Base-by-base conservation (phyloP, 2,113 vertebrate species). In the Tachysurus fulvidraco region DNA sequence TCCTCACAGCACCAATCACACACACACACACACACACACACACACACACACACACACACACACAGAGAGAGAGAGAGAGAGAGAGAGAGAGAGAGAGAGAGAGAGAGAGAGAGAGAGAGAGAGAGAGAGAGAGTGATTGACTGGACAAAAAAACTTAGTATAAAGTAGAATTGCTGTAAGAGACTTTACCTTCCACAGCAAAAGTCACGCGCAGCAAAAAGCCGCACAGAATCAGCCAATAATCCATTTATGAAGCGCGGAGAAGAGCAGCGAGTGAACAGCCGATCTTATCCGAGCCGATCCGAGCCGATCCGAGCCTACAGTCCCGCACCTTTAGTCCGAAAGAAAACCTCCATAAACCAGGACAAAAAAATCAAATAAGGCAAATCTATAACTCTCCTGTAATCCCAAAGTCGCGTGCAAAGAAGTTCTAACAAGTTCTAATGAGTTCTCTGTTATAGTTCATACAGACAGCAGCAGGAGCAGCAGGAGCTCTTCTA, bases 161-260 rank as follows among this genome's bases (percentile, higher is more conserved):
- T 5, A 73, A n/a, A 13, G 52, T 23, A 2, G 52, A 44, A 36
- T 90, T 86, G 2, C 73, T 69, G 62, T 7, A 52, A 16, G 30
- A 62, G 41, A 62, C 87, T 94, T 95, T 95, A 95, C 95, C 95
- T 95, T 96, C 95, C 60, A 96, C 94, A 44, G 95, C 90, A 83
- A 88, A 93, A 76, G 93, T 92, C 83, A 93, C 82, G 5, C 94
- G 93, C 93, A 96, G 94, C 93, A 95, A 92, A 91, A 95, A 80
- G 92, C 93, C 92, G 93, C 95, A 95, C 90, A 95, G 91, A 92
- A 95, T 91, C 93, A 95, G 91, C 92, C 95, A 94, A 94, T 96
- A 96, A 95, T 96, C 95, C 95, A 96, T 96, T 93, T 88, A 87
- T 85, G 92, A 92, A 91, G 86, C 89, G 92, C 80, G 91, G 92